phyloP scores from a whole-genome alignment of 2,113 vertebrate genomes.

The Lucifuga dentata region DNA sequence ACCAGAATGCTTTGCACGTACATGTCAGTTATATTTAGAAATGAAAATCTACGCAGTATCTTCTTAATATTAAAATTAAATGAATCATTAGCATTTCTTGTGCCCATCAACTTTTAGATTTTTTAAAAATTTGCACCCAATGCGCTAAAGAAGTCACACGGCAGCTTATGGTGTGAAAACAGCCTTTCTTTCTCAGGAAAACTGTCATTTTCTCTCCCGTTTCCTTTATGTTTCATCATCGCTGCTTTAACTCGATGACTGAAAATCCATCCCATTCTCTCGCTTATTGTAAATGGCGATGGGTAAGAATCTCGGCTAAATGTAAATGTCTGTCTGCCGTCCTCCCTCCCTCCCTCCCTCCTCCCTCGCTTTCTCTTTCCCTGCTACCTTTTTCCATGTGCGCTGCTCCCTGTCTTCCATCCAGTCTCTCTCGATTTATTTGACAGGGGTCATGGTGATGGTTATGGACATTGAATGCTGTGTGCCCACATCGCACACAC shows the following conservation, averaged over 20 bases:
- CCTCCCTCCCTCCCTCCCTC: conserved; percentile 5
- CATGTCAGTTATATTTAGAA: no score
- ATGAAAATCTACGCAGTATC: no score
- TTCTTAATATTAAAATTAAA: no score
- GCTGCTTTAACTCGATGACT: neutral
- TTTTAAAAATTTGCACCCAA: no score
- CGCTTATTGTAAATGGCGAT: neutral
- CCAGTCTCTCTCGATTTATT: conserved; percentile 71
- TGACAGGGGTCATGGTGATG: conserved; percentile 70
- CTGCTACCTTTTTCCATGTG: conserved; percentile 61
- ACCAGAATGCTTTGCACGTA: no score
- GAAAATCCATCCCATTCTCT: neutral
- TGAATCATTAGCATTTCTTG: no score
- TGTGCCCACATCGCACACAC: conserved; percentile 55
- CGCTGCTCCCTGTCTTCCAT: conserved; percentile 62
- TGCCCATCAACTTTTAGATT: no score
- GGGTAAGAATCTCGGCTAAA: conserved; percentile 16
- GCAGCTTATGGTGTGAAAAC: no score
- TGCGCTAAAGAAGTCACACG: no score
- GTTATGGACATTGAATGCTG: conserved; percentile 69
- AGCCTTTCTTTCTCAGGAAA: no score
- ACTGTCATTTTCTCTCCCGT: conserved; percentile 7
- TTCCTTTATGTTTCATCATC: neutral
- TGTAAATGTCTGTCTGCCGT: conserved; percentile 15
- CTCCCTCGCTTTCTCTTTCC: conserved; percentile 17